Conservation (phyloP, 2,888 invertebrate genomes). For the Philopedon plagiatum region DNA sequence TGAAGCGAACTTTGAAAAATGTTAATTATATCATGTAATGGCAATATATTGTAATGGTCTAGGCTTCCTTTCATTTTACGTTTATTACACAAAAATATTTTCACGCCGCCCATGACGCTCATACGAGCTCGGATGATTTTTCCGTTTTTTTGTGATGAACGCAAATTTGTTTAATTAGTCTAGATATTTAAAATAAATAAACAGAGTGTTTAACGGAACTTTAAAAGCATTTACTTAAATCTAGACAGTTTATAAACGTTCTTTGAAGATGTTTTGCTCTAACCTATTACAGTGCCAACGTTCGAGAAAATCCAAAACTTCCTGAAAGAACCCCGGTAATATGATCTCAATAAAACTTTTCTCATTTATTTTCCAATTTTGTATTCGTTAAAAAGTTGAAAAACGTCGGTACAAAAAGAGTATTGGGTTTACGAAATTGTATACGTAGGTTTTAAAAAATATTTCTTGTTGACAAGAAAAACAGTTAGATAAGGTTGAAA, state of each 20-base stretch:
- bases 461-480: too few relatives aligned
- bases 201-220: not conserved
- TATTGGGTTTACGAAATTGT: slow-evolving; percentile 1
- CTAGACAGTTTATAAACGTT: slow-evolving; percentile 8
- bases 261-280: slow-evolving; percentile 5
- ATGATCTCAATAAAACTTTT: slow-evolving; percentile 50
- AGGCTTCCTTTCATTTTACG: too few relatives aligned
- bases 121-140: too few relatives aligned
- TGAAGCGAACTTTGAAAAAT: too few relatives aligned
- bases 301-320: slow-evolving; percentile 25
- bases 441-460: too few relatives aligned
- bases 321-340: slow-evolving; percentile 26
- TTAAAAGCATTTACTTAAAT: slow-evolving; percentile 18
- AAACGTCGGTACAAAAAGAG: slow-evolving; percentile 12
- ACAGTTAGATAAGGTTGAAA: too few relatives aligned
- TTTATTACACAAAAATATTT: too few relatives aligned
- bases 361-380: slow-evolving; percentile 50
- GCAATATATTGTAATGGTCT: too few relatives aligned
- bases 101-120: too few relatives aligned
- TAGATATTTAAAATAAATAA: not conserved
- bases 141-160: not conserved
- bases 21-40: too few relatives aligned
- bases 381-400: slow-evolving; percentile 31
- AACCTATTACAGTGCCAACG: slow-evolving; percentile 24
- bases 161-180: not conserved